Evolutionary conservation across 2,888 invertebrate species (phyloP).

Genomic region (Megamerina dolium): DNA sequence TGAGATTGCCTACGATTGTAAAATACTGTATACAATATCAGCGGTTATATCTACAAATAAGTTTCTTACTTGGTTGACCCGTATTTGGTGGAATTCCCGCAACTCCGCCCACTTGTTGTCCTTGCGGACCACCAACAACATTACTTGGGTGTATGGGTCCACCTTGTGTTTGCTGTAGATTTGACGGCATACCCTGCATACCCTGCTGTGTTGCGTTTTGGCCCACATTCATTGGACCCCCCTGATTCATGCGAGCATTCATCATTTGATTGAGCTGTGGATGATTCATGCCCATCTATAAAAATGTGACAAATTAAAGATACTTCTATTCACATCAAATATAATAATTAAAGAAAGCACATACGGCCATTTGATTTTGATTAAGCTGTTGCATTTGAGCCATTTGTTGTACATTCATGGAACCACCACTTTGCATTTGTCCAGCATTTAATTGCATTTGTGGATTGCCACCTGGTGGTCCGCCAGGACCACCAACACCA

Average conservation of each 20-base stretch:
- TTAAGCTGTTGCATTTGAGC: slow-evolving; percentile 38
- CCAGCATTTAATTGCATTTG: slow-evolving; percentile 34
- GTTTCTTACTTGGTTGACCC: slow-evolving; percentile 32
- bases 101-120: slow-evolving; percentile 32
- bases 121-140: slow-evolving; percentile 34
- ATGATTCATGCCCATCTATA: slow-evolving; percentile 43
- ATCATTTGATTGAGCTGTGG: slow-evolving; percentile 45
- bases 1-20: slow-evolving; percentile 29
- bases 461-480: slow-evolving; percentile 24
- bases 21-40: neutral
- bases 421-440: slow-evolving; percentile 28
- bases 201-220: slow-evolving; percentile 34
- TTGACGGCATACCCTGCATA: slow-evolving; percentile 42
- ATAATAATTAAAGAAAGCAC: neutral
- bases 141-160: slow-evolving; percentile 37
- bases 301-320: slow-evolving; percentile 1
- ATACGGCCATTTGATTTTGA: slow-evolving; percentile 32
- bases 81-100: slow-evolving; percentile 35
- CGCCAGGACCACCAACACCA: slow-evolving; percentile 16
- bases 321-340: neutral
- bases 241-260: slow-evolving; percentile 52
- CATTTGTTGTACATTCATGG: slow-evolving; percentile 42
- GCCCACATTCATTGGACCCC: slow-evolving; percentile 42
- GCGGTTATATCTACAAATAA: neutral
- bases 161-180: slow-evolving; percentile 52